A percentile compares a stretch with the other conserved stretches of the same genome.
Evolutionary conservation across 2,113 vertebrate genomes (phyloP).

Genomic region (Oreochromis spilurus): DNA sequence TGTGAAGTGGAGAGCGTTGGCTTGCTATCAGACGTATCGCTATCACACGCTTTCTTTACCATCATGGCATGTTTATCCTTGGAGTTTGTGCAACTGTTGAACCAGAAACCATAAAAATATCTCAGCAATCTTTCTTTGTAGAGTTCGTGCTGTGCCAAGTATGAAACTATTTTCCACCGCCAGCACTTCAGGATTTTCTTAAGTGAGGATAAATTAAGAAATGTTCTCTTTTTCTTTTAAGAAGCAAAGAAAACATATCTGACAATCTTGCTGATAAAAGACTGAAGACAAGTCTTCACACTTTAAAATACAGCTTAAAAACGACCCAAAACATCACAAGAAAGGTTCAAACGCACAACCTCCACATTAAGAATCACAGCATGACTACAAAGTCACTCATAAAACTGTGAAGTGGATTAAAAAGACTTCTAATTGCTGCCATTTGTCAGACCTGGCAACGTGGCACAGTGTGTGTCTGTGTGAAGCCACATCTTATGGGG

Average conservation of each 20-base stretch:
- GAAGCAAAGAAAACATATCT: background rate
- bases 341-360: background rate
- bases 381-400: slow-evolving; percentile 11
- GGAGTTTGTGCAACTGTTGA: background rate
- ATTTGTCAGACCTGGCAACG: slow-evolving; percentile 10
- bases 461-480: background rate
- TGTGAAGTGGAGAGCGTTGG: slow-evolving; percentile 13
- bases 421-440: slow-evolving; percentile 13
- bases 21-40: background rate
- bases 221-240: background rate
- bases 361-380: slow-evolving; percentile 7
- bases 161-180: background rate
- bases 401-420: slow-evolving; percentile 23
- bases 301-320: background rate
- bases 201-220: background rate
- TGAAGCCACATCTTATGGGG: background rate
- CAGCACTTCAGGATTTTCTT: background rate
- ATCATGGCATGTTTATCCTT: slow-evolving; percentile 35
- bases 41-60: background rate
- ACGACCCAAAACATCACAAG: background rate
- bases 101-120: slow-evolving; percentile 3
- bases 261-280: background rate
- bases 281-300: background rate
- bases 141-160: background rate
- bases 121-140: background rate